phyloP scores from a whole-genome alignment of 2,888 invertebrate species.

The Melieria picta region DNA sequence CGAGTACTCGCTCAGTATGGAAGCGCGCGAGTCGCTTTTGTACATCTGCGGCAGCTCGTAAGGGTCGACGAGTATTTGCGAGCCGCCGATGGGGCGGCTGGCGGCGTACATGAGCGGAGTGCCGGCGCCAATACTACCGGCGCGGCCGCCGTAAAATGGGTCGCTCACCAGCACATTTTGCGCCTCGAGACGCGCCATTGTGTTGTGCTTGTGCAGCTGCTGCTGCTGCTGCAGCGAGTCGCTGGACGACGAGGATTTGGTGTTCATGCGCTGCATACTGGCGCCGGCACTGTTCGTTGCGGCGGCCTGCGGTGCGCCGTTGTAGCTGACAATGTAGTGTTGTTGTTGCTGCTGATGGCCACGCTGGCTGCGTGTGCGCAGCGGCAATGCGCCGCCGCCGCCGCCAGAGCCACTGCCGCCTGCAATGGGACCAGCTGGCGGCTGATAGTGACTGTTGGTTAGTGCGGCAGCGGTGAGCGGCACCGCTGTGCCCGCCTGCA shows the following conservation, averaged over 20 bases:
- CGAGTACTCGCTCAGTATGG: slow-evolving; percentile 64
- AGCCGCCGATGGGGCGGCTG: slow-evolving; percentile 60
- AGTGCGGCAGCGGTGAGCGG: slow-evolving; percentile 14
- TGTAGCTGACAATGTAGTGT: slow-evolving; percentile 41
- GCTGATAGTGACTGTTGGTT: slow-evolving; percentile 45
- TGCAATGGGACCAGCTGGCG: background rate
- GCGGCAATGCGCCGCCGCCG: slow-evolving; percentile 1
- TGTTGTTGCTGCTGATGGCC: slow-evolving; percentile 43
- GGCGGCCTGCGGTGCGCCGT: slow-evolving; percentile 8
- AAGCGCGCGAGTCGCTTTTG: slow-evolving; percentile 65
- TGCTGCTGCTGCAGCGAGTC: slow-evolving; percentile 63
- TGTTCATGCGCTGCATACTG: slow-evolving; percentile 53
- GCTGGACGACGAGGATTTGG: slow-evolving; percentile 66
- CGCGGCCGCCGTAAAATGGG: slow-evolving; percentile 48
- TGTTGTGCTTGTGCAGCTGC: slow-evolving; percentile 58
- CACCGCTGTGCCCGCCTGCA: slow-evolving; percentile 27
- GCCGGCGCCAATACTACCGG: slow-evolving; percentile 41
- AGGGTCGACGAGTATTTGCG: slow-evolving; percentile 59
- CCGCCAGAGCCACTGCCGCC: slow-evolving; percentile 30
- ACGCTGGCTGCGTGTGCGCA: slow-evolving; percentile 27
- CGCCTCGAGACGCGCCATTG: slow-evolving; percentile 58
- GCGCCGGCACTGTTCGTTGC: background rate
- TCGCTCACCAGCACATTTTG: slow-evolving; percentile 48
- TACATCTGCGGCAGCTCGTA: slow-evolving; percentile 62
- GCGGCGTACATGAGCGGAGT: slow-evolving; percentile 57